Conservation (phyloP, 2,113 vertebrate species). For the Mustela nigripes region DNA sequence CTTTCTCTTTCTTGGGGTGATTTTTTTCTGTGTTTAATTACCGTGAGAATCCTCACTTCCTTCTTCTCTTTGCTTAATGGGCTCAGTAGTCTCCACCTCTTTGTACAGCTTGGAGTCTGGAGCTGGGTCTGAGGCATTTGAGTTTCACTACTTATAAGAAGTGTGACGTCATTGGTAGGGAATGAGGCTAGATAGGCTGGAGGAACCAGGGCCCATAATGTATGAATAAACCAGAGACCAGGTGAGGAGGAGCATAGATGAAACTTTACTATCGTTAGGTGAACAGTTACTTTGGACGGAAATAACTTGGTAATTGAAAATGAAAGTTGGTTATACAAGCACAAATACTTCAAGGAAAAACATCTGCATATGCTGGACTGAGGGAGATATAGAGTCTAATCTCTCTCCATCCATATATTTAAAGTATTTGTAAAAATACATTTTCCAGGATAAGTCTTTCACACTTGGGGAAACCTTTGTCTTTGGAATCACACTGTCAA, state of each 20-base stretch:
- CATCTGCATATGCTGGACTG: background rate
- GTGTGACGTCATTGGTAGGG: background rate
- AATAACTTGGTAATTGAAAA: constrained; percentile 24
- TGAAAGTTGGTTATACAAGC: constrained; percentile 37
- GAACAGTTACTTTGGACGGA: constrained; percentile 14
- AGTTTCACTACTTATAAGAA: background rate
- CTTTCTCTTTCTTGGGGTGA: background rate
- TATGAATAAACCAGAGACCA: background rate
- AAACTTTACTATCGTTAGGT: background rate
- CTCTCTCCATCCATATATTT: background rate
- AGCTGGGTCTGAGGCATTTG: background rate
- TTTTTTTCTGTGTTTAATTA: constrained; percentile 16
- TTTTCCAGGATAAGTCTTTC: constrained; percentile 34
- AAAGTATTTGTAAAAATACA: background rate
- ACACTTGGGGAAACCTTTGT: background rate
- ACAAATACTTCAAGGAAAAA: background rate
- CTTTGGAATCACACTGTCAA: background rate
- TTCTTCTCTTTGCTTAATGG: background rate
- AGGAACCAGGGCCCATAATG: background rate
- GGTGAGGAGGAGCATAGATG: background rate
- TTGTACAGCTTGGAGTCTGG: background rate
- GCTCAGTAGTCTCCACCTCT: background rate
- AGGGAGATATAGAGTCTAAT: background rate
- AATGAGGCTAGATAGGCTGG: background rate
- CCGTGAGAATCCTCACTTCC: background rate